These are phyloP conservation scores for Tenualosa ilisha DNA, from an alignment of 2,797 vertebrate genomes.

Conservation along the genomic window DNA sequence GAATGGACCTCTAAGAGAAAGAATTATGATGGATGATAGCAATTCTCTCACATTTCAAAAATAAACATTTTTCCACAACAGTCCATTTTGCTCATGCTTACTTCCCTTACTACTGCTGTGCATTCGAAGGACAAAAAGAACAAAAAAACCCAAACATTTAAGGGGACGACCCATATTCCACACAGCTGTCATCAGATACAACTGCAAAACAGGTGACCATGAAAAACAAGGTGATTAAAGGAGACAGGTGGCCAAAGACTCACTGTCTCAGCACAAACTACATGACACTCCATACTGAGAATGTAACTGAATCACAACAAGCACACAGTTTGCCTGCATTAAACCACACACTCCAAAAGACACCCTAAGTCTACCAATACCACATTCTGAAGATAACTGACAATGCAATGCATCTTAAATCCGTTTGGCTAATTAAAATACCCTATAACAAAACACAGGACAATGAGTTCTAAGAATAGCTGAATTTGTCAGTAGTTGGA, in stretches of 20 bases:
- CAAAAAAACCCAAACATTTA: neutral
- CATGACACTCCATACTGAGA: neutral
- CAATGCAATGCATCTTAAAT: neutral
- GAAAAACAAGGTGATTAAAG: conserved; percentile 4
- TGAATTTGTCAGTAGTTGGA: neutral
- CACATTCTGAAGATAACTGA: neutral
- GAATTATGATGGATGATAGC: neutral
- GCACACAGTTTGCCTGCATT: neutral
- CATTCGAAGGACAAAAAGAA: neutral
- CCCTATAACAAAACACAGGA: neutral
- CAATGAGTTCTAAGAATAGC: neutral
- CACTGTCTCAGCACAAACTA: conserved; percentile 12
- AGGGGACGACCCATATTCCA: neutral
- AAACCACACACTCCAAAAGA: neutral
- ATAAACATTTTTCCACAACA: neutral
- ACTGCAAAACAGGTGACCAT: conserved; percentile 3
- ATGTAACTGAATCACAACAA: neutral
- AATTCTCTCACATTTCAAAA: neutral
- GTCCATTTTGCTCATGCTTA: too few relatives aligned
- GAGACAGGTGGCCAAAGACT: conserved; percentile 9
- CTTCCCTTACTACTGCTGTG: neutral
- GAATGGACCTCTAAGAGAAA: neutral
- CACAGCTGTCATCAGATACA: conserved; percentile 8
- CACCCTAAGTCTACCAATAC: neutral
- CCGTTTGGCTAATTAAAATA: neutral